These are phyloP conservation scores for Kryphioiulus occultus DNA, from an alignment of 2,888 invertebrate species.

Conservation along the genomic window DNA sequence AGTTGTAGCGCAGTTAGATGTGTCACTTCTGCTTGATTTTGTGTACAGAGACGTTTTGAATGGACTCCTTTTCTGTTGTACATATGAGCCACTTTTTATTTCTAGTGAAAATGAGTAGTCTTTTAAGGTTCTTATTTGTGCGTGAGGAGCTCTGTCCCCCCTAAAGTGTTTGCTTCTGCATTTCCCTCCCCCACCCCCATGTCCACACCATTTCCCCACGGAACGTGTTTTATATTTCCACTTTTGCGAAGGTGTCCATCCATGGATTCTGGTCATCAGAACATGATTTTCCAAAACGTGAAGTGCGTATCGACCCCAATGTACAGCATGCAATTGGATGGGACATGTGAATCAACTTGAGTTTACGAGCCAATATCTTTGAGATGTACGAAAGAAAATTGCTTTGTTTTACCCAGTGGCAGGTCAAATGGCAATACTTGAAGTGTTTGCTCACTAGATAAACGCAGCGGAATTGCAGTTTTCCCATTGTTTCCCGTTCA, in stretches of 20 bases:
- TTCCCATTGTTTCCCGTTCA: not conserved
- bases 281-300: not conserved
- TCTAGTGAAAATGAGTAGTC: conserved; percentile 40
- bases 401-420: no score
- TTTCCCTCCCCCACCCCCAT: not conserved
- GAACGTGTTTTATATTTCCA: conserved; percentile 24
- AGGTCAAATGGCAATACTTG: not conserved
- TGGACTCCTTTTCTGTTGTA: conserved; percentile 18
- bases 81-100: conserved; percentile 18
- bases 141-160: not conserved
- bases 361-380: not conserved
- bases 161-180: conserved; percentile 12
- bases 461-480: not conserved
- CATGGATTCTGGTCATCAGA: not conserved
- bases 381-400: no score
- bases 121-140: conserved; percentile 38
- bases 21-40: conserved; percentile 11
- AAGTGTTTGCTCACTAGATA: not conserved
- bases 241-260: not conserved
- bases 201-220: not conserved
- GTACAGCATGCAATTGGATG: not conserved
- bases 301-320: conserved; percentile 1
- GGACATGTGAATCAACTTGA: not conserved
- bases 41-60: conserved; percentile 25
- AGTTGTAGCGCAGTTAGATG: conserved; percentile 21